A percentile compares a stretch with the other conserved stretches of the same genome.
Conservation (phyloP, 2,113 vertebrate species). For the Odocoileus virginianus region DNA sequence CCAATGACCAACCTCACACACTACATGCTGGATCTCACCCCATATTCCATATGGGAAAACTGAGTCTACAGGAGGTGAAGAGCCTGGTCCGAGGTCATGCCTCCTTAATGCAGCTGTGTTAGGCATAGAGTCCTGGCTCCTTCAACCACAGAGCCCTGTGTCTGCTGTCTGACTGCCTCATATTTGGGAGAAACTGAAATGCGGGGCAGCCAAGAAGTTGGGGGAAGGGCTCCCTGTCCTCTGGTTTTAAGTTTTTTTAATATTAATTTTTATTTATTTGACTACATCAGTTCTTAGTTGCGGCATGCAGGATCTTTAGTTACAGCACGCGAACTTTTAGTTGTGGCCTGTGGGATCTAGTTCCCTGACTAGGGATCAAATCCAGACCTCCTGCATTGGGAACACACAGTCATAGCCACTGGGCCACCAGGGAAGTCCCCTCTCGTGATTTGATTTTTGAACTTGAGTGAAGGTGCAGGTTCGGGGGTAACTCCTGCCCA, state of each 20-base stretch:
- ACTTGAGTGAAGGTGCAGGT: not conserved
- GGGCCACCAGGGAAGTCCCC: not conserved
- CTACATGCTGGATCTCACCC: not conserved
- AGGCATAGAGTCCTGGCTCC: not conserved
- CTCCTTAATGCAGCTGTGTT: not conserved
- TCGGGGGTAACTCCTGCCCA: not conserved
- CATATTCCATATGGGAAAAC: not conserved
- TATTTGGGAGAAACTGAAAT: not conserved
- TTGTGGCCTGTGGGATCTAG: not conserved
- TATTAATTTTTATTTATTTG: not conserved
- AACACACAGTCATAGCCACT: not conserved
- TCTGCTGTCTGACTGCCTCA: not conserved
- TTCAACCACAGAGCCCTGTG: not conserved
- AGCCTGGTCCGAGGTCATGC: not conserved
- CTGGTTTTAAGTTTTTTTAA: not conserved
- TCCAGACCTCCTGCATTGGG: not conserved
- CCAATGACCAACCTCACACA: not conserved
- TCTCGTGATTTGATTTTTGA: not conserved
- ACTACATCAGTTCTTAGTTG: not conserved
- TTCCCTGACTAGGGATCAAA: not conserved
- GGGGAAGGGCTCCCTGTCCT: not conserved
- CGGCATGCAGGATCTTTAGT: not conserved
- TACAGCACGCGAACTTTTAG: rapidly evolving
- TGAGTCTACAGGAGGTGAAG: not conserved
- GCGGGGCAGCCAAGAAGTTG: not conserved